phyloP scores from a whole-genome alignment of 2,113 vertebrate species.

The Nymphicus hollandicus region DNA sequence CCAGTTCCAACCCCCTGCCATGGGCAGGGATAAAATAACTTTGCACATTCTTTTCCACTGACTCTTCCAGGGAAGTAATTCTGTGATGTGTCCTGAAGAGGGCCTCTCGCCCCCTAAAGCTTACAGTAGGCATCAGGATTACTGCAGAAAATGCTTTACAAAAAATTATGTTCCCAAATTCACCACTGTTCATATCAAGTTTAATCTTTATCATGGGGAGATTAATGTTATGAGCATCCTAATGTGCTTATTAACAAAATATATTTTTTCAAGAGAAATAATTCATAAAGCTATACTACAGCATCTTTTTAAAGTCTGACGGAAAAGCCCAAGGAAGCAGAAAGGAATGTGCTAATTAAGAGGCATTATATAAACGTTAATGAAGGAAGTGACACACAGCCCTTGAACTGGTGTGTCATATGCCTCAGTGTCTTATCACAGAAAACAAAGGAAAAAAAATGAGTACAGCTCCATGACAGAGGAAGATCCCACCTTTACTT shows the following conservation, averaged over 20 bases:
- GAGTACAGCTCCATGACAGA: background rate
- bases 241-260: background rate
- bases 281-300: background rate
- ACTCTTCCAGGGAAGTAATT: background rate
- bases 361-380: background rate
- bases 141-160: background rate
- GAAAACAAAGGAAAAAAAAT: background rate
- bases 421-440: background rate
- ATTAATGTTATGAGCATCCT: background rate
- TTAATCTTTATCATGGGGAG: background rate
- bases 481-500: background rate
- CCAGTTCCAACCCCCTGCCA: no score
- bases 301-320: background rate
- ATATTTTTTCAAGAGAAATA: background rate
- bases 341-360: background rate
- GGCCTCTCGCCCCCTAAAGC: background rate
- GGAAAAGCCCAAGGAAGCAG: background rate
- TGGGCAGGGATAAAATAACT: background rate
- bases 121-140: background rate
- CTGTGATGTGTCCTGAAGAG: background rate
- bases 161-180: background rate
- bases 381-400: background rate
- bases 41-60: background rate
- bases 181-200: background rate
- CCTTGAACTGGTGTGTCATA: background rate